A percentile compares a stretch with the other conserved stretches of the same genome.
Evolutionary conservation across 92 coral and sea anemone species (phyloP).

Genomic region (Heliopora coerulea): DNA sequence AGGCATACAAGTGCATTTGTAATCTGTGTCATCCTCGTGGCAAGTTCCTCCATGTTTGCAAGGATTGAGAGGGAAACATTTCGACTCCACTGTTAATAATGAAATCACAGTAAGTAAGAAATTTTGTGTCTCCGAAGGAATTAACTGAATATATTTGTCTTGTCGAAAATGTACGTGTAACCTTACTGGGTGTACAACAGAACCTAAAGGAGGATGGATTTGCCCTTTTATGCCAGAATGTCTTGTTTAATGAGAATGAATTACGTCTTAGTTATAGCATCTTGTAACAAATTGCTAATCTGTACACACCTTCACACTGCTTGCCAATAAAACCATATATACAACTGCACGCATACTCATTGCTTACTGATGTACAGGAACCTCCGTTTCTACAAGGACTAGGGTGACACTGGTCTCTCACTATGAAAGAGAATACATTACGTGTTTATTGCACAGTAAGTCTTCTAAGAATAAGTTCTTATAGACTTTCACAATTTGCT

Average conservation of each 20-base stretch:
- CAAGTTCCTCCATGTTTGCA: constrained; percentile 97
- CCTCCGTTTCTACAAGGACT: constrained; percentile 94
- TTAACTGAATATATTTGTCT: too few species aligned
- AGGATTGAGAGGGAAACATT: constrained; percentile 94
- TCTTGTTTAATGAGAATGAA: too few species aligned
- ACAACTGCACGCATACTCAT: constrained; percentile 76
- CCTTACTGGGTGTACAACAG: too few species aligned
- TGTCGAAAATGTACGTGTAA: too few species aligned
- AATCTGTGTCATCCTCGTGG: constrained; percentile 69
- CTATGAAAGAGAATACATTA: constrained; percentile 30
- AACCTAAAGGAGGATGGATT: too few species aligned
- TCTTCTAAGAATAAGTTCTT: background rate
- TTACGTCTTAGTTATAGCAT: too few species aligned
- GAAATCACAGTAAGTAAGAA: too few species aligned
- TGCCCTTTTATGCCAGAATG: too few species aligned
- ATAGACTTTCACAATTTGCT: too few species aligned
- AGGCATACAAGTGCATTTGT: constrained; percentile 74
- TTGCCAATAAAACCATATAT: constrained; percentile 88
- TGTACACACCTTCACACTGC: constrained; percentile 72
- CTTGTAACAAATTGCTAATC: too few species aligned
- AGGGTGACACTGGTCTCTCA: constrained; percentile 80
- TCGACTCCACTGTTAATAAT: constrained; percentile 67
- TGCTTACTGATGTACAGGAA: constrained; percentile 72
- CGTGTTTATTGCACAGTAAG: background rate
- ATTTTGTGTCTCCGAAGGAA: too few species aligned